Evolutionary conservation across 2,797 vertebrate species (phyloP).

Genomic region (Pangasius larnaudii): DNA sequence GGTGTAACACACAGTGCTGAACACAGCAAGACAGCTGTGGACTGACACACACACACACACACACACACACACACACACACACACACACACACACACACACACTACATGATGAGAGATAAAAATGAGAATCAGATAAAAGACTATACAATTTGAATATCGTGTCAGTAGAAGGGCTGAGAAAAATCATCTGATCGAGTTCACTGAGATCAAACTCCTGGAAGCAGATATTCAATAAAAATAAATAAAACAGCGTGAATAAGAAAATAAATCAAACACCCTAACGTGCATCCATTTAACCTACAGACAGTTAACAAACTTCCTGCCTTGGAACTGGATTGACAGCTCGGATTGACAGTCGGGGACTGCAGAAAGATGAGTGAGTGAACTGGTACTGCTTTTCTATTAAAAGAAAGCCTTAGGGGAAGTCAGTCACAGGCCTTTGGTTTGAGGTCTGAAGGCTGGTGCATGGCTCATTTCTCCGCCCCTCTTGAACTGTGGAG

Average conservation of each 20-base stretch:
- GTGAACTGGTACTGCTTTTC: conserved; percentile 19
- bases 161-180: background rate
- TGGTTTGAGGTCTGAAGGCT: conserved; percentile 32
- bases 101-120: background rate
- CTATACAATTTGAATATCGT: background rate
- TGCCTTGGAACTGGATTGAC: background rate
- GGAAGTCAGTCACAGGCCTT: conserved; percentile 38
- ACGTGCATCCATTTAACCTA: background rate
- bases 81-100: background rate
- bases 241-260: background rate
- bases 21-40: background rate
- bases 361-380: background rate
- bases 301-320: conserved; percentile 1
- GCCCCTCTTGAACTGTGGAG: conserved; percentile 49
- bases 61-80: background rate
- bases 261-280: conserved; percentile 1
- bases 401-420: conserved; percentile 22
- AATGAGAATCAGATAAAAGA: background rate
- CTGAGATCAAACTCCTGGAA: background rate
- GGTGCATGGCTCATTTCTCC: conserved; percentile 54
- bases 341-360: background rate
- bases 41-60: background rate
- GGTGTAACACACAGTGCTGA: background rate
- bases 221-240: background rate
- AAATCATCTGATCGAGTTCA: background rate